These are phyloP conservation scores for Excalfactoria chinensis DNA, from an alignment of 2,113 vertebrate species.

Conservation along the genomic window DNA sequence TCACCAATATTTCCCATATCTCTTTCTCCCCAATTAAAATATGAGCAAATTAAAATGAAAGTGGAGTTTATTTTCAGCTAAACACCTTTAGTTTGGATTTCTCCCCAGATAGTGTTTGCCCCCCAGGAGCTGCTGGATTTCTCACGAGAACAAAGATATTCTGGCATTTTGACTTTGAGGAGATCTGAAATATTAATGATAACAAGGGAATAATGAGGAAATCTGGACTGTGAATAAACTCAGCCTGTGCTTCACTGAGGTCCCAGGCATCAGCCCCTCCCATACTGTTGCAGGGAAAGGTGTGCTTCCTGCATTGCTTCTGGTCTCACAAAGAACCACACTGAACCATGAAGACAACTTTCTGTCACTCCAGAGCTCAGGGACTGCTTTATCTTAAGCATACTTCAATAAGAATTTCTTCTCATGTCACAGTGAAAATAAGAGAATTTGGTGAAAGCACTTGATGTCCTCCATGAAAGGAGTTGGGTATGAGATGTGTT, in stretches of 20 bases:
- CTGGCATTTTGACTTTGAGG: not conserved
- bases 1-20: not conserved
- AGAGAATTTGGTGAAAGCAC: not conserved
- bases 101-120: not conserved
- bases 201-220: not conserved
- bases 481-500: accelerated
- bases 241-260: not conserved
- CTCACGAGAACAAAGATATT: not conserved
- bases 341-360: not conserved
- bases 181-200: not conserved
- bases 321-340: not conserved
- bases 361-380: not conserved
- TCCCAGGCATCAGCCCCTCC: not conserved
- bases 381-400: not conserved
- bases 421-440: not conserved
- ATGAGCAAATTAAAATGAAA: not conserved
- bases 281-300: not conserved
- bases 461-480: not conserved
- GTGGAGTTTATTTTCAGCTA: not conserved
- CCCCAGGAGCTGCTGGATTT: not conserved
- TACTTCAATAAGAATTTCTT: not conserved
- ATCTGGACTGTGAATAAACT: not conserved
- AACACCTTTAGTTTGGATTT: not conserved
- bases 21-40: not conserved
- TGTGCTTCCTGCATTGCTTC: not conserved